Percentiles rank a stretch among this genome's conserved stretches.
phyloP scores from a whole-genome alignment of 2,888 invertebrate species.

The Platycnemis pennipes region DNA sequence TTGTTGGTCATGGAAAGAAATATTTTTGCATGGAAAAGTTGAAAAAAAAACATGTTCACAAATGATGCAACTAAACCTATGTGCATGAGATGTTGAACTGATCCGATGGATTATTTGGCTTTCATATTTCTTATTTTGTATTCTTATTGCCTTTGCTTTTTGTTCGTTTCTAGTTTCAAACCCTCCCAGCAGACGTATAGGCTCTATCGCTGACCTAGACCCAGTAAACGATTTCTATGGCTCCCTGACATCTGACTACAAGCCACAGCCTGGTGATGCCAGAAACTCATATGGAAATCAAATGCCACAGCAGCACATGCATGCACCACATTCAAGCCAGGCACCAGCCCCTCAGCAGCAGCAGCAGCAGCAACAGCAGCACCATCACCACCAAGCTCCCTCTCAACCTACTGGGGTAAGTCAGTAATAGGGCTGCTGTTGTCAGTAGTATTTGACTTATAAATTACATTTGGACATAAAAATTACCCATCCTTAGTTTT shows the following conservation, averaged over 20 bases:
- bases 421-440: no score
- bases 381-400: conserved; percentile 76
- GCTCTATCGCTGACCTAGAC: conserved; percentile 97
- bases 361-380: conserved; percentile 77
- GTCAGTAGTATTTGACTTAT: no score
- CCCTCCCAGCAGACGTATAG: conserved; percentile 85
- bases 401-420: conserved; percentile 56
- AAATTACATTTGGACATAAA: no score
- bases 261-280: conserved; percentile 76
- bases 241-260: conserved; percentile 80
- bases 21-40: no score
- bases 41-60: no score
- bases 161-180: conserved; percentile 79
- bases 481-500: no score
- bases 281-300: conserved; percentile 72
- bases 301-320: conserved; percentile 72
- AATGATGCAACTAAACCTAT: no score
- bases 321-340: conserved; percentile 70
- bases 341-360: conserved; percentile 74
- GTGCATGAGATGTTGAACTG: no score
- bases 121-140: no score
- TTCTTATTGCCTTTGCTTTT: neutral
- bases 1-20: no score
- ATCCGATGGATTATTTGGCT: no score
- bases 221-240: conserved; percentile 95